A percentile compares a stretch with the other conserved stretches of the same genome.
Conservation (phyloP, 2,797 vertebrate species). For the Propithecus deckenii region DNA sequence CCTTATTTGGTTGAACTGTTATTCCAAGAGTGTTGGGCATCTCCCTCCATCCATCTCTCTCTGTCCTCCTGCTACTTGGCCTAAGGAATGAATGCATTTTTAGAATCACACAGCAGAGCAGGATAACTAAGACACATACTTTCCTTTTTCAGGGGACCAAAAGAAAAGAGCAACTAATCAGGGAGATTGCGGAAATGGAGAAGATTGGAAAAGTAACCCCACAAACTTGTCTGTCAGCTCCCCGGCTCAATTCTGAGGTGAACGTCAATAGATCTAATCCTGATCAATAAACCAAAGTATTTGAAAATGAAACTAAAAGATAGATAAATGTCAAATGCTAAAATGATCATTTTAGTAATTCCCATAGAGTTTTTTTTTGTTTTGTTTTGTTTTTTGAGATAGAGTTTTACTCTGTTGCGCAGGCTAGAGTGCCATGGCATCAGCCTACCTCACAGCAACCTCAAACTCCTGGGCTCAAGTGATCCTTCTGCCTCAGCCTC, state of each 20-base stretch:
- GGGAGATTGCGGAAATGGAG: neutral
- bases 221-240: neutral
- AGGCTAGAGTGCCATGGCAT: too few relatives aligned
- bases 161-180: neutral
- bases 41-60: neutral
- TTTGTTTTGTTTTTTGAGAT: too few relatives aligned
- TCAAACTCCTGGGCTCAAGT: too few relatives aligned
- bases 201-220: neutral
- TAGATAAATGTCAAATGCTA: neutral
- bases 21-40: neutral
- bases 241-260: neutral
- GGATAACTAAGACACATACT: neutral
- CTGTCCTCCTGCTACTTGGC: neutral
- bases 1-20: too few relatives aligned
- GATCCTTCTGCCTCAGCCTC: too few relatives aligned
- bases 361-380: too few relatives aligned
- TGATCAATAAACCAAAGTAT: neutral
- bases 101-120: neutral
- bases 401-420: too few relatives aligned
- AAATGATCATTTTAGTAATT: neutral
- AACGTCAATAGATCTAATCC: neutral
- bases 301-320: neutral
- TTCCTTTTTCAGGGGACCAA: neutral
- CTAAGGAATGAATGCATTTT: neutral
- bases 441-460: too few relatives aligned